Evolutionary conservation across 1,140 invertebrate genomes (phyloP).

Genomic region (Hermatobates lingyangjiaoensis): DNA sequence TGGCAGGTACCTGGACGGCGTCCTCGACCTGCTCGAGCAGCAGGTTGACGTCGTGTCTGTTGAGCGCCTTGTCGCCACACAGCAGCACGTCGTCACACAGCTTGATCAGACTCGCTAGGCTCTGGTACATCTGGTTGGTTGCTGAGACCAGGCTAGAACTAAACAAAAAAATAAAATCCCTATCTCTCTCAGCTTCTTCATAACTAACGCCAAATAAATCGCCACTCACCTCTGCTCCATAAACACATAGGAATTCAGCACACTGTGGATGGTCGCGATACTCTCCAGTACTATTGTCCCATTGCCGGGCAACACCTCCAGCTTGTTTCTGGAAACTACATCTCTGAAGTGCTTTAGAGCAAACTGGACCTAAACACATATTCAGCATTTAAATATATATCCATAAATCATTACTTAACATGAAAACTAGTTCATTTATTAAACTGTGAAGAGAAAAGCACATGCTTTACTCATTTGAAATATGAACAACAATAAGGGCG

Average conservation of each 20-base stretch:
- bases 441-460: too few species aligned
- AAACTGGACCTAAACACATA: slow-evolving; percentile 38
- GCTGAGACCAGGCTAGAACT: slow-evolving; percentile 49
- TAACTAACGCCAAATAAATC: not conserved
- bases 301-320: slow-evolving; percentile 80
- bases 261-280: slow-evolving; percentile 67
- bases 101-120: slow-evolving; percentile 66
- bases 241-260: slow-evolving; percentile 41
- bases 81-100: slow-evolving; percentile 76
- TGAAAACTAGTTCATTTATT: too few species aligned
- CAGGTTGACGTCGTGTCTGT: slow-evolving; percentile 53
- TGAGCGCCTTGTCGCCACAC: slow-evolving; percentile 42
- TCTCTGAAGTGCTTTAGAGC: slow-evolving; percentile 72
- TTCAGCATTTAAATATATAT: too few species aligned
- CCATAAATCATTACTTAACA: too few species aligned
- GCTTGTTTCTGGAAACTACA: slow-evolving; percentile 75
- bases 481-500: too few species aligned
- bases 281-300: slow-evolving; percentile 81
- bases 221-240: slow-evolving; percentile 46
- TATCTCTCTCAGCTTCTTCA: not conserved
- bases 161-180: slow-evolving; percentile 11
- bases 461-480: too few species aligned
- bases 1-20: slow-evolving; percentile 45
- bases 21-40: slow-evolving; percentile 58
- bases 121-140: slow-evolving; percentile 69